Percentiles rank a stretch among this genome's conserved stretches.
Evolutionary conservation across 1,140 invertebrate genomes (phyloP).

Genomic region (Caenorhabditis brenneri): DNA sequence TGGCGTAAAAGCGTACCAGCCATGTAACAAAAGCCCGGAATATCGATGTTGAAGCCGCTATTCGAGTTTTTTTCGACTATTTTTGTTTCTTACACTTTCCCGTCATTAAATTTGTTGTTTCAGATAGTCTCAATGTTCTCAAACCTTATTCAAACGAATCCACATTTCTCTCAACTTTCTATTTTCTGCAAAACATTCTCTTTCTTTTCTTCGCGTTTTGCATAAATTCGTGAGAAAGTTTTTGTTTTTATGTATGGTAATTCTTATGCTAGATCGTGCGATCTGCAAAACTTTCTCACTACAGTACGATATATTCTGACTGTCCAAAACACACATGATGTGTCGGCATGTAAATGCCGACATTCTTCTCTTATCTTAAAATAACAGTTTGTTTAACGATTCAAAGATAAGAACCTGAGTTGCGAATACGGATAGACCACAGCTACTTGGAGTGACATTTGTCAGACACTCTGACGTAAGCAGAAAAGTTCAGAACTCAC

Average conservation of each 20-base stretch:
- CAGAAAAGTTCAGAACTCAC: not conserved
- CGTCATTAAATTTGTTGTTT: no score
- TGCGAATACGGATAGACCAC: slow-evolving; percentile 35
- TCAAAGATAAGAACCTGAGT: not conserved
- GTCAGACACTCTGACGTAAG: not conserved
- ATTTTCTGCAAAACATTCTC: no score
- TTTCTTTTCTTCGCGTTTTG: no score
- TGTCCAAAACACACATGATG: not conserved
- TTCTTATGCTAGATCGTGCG: not conserved
- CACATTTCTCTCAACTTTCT: no score
- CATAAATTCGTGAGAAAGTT: no score
- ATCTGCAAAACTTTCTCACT: not conserved
- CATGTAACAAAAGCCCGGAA: no score
- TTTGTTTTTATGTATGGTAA: not conserved
- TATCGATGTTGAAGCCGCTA: no score
- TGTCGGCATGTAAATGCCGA: not conserved
- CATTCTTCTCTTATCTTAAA: slow-evolving; percentile 17
- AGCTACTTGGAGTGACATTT: slow-evolving; percentile 35
- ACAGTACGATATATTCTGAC: not conserved
- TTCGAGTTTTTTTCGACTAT: no score
- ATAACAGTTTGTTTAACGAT: not conserved
- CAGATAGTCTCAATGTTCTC: no score
- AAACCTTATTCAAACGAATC: not conserved
- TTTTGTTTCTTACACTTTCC: no score
- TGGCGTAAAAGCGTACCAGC: no score